Conservation (phyloP, 1,140 invertebrate genomes). For the Drosophila ficusphila region DNA sequence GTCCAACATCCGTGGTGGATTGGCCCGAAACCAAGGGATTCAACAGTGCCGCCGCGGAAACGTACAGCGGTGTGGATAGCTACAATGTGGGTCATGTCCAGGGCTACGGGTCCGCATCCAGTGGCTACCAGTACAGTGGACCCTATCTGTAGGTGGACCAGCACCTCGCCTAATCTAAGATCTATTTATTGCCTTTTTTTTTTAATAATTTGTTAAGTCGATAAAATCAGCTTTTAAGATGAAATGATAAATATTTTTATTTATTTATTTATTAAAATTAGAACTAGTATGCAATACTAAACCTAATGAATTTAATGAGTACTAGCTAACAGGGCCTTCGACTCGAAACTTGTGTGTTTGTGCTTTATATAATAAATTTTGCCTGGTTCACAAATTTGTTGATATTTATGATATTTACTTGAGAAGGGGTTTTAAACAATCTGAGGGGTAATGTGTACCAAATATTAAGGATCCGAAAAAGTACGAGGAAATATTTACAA, state of each 20-base stretch:
- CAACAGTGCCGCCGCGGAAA: slow-evolving; percentile 37
- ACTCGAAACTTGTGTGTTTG: too few relatives aligned
- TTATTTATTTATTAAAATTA: too few relatives aligned
- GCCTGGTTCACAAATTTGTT: too few relatives aligned
- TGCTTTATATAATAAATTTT: too few relatives aligned
- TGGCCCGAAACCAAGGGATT: slow-evolving; percentile 38
- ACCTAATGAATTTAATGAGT: too few relatives aligned
- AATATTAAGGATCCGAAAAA: too few relatives aligned
- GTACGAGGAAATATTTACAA: too few relatives aligned
- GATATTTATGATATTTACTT: too few relatives aligned
- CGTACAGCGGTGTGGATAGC: slow-evolving; percentile 63
- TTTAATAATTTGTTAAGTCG: slow-evolving; percentile 40
- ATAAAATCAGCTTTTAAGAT: slow-evolving; percentile 11
- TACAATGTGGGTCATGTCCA: slow-evolving; percentile 69
- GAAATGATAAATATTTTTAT: slow-evolving; percentile 6
- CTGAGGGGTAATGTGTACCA: not conserved
- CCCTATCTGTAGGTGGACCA: slow-evolving; percentile 48
- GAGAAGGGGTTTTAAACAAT: too few relatives aligned
- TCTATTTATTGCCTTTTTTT: slow-evolving; percentile 54
- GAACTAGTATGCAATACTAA: too few relatives aligned
- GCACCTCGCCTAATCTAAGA: slow-evolving; percentile 30
- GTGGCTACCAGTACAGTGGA: slow-evolving; percentile 56
- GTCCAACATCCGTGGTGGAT: slow-evolving; percentile 18
- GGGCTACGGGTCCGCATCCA: slow-evolving; percentile 43
- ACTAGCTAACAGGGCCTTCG: too few relatives aligned